Conservation (phyloP, 2,888 invertebrate species). For the Ischnus inquisitorius region DNA sequence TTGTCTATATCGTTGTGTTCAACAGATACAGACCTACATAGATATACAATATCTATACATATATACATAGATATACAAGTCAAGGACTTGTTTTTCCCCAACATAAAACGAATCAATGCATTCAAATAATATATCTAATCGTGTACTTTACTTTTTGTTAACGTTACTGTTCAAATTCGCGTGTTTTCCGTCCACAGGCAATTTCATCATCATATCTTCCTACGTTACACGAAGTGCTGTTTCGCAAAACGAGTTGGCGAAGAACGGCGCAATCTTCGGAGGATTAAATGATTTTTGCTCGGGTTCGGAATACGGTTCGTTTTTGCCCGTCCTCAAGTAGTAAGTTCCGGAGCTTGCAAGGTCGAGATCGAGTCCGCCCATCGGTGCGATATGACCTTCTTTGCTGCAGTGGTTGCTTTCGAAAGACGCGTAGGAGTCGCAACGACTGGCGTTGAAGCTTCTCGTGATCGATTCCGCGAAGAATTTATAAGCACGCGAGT, state of each 20-base stretch:
- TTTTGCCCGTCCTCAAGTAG: neutral
- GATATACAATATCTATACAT: too few species aligned
- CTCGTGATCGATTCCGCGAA: constrained; percentile 37
- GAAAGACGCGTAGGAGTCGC: neutral
- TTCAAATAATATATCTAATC: too few species aligned
- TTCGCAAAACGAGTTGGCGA: neutral
- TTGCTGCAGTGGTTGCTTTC: neutral
- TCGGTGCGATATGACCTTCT: neutral
- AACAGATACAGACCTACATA: too few species aligned
- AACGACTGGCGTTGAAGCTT: neutral
- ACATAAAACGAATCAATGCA: too few species aligned
- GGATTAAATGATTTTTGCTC: neutral
- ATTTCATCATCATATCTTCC: neutral
- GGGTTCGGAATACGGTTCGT: neutral
- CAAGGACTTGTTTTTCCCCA: too few species aligned
- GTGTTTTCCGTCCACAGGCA: neutral
- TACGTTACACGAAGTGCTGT: neutral
- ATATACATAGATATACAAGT: too few species aligned
- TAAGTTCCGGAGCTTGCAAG: neutral
- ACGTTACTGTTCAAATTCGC: neutral
- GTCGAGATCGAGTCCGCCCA: constrained; percentile 31
- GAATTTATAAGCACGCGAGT: constrained; percentile 25
- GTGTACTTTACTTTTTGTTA: neutral
- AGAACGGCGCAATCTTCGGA: neutral
- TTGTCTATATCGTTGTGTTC: too few species aligned